Percentiles rank a stretch among this genome's conserved stretches.
These are phyloP conservation scores for Sebastes oblongus DNA, from an alignment of 2,797 vertebrate species.

Conservation along the genomic window DNA sequence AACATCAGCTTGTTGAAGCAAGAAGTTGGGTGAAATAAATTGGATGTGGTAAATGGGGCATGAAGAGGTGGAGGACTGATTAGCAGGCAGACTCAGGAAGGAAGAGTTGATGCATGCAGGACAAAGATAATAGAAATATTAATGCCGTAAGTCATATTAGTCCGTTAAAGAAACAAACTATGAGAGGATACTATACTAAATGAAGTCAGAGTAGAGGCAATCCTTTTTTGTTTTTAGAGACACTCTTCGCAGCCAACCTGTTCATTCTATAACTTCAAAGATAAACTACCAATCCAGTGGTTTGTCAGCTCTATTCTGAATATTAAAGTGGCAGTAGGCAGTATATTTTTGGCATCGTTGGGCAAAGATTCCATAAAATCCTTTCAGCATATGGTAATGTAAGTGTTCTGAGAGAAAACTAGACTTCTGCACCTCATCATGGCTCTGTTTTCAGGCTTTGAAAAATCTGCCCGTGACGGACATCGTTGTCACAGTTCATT, in stretches of 20 bases:
- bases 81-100: neutral
- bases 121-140: neutral
- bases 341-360: no score
- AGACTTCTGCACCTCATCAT: no score
- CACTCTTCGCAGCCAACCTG: neutral
- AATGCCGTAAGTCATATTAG: neutral
- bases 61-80: conserved; percentile 16
- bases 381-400: no score
- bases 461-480: no score
- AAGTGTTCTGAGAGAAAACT: no score
- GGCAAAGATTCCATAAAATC: no score
- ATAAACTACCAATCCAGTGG: neutral
- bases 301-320: neutral
- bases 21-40: conserved; percentile 9
- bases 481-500: no score
- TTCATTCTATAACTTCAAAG: neutral
- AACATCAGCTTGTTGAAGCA: conserved; percentile 9
- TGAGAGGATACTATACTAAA: neutral
- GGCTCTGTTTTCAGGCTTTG: no score
- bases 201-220: neutral
- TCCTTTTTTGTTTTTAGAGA: neutral
- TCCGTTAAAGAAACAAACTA: neutral
- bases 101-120: neutral
- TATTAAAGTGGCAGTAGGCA: no score
- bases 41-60: conserved; percentile 22